Evolutionary conservation across 2,888 invertebrate genomes (phyloP).

Genomic region (Dynastes grantii): DNA sequence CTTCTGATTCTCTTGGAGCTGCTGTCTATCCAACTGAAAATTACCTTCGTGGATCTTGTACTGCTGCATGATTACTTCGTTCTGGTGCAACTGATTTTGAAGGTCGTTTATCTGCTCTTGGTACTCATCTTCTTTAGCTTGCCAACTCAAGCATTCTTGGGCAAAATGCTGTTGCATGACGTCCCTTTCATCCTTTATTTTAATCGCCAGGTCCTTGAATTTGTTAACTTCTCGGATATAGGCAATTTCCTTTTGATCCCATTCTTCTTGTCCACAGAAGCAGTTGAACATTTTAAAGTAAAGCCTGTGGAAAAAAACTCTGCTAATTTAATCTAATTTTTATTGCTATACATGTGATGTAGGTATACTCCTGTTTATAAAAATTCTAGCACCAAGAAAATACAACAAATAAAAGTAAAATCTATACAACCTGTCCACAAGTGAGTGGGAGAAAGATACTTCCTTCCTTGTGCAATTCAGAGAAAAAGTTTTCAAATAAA

Average conservation of each 20-base stretch:
- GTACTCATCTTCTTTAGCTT: conserved; percentile 47
- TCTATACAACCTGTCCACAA: no score
- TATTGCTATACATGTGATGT: no score
- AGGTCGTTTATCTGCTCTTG: conserved; percentile 47
- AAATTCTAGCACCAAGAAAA: no score
- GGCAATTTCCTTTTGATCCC: conserved; percentile 20
- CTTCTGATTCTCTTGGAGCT: conserved; percentile 46
- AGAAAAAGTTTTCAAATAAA: no score
- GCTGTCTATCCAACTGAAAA: conserved; percentile 49
- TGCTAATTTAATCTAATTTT: background rate
- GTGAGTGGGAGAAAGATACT: no score
- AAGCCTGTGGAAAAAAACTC: background rate
- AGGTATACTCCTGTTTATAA: no score
- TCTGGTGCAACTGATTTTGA: conserved; percentile 48
- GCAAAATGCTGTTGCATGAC: conserved; percentile 41
- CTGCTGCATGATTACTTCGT: conserved; percentile 51
- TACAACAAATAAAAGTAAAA: no score
- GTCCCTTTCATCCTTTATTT: conserved; percentile 27
- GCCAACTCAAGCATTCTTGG: conserved; percentile 46
- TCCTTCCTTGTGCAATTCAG: no score
- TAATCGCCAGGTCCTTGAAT: conserved; percentile 23
- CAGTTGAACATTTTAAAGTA: conserved; percentile 24
- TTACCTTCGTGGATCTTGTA: conserved; percentile 51
- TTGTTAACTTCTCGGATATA: conserved; percentile 43
- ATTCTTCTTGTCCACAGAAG: conserved; percentile 18